Percentiles rank a stretch among this genome's conserved stretches.
These are phyloP conservation scores for Argya squamiceps DNA, from an alignment of 2,797 vertebrate species.

Conservation along the genomic window DNA sequence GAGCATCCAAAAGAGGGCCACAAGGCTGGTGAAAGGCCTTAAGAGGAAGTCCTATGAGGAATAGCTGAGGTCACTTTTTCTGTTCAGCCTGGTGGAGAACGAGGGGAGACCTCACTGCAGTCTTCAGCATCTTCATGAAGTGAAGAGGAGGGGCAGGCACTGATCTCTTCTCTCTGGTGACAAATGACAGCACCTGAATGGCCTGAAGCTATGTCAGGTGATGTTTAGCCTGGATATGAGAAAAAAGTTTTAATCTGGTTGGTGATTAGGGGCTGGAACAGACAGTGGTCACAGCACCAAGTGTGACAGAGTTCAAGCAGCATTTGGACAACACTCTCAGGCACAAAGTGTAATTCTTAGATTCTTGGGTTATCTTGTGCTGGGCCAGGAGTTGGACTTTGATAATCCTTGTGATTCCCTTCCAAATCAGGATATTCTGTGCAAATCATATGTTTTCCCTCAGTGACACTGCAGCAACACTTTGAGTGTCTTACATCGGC, in stretches of 20 bases:
- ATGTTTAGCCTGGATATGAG: background rate
- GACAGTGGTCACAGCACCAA: background rate
- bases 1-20: background rate
- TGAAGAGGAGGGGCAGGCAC: no score
- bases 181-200: background rate
- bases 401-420: background rate
- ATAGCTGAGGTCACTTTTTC: background rate
- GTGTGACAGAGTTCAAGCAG: background rate
- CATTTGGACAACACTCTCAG: rapidly evolving
- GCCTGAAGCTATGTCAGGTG: background rate
- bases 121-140: background rate
- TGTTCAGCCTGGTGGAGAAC: background rate
- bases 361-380: background rate
- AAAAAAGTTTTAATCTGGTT: background rate
- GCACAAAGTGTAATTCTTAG: background rate
- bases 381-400: background rate
- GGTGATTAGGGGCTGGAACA: background rate
- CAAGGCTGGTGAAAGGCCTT: rapidly evolving
- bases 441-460: background rate
- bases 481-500: background rate
- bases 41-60: rapidly evolving
- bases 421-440: background rate
- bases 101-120: background rate
- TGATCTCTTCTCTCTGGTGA: no score
- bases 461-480: background rate